Evolutionary conservation across 2,113 vertebrate species (phyloP), one percentile per base, ranked within the genome.

Genomic region (Rhynchopsitta pachyrhyncha): DNA sequence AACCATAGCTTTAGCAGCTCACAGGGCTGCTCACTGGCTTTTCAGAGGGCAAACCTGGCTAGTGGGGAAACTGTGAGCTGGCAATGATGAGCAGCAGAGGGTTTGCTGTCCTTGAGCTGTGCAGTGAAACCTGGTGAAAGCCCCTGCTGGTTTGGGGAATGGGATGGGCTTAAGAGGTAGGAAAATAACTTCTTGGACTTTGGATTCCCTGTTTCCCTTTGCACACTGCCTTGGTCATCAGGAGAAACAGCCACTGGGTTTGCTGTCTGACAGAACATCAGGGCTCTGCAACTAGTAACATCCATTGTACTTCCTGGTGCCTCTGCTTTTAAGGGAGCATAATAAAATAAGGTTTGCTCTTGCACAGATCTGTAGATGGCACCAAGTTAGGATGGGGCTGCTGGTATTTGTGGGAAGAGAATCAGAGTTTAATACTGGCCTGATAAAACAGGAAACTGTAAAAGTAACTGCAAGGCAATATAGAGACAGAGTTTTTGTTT

Each of bases 211-310:
- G 49, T 28, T 59, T 15, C 10, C 55, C 37, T 67, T n/a, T 13
- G 28, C 19, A 3, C 0, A 3, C 5, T 13, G 52, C 49, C 13
- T 10, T 11, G 7, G 49, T 1, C 8, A 19, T n/a, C 44, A n/a
- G 28, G 35, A 78, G 69, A n/a, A 84, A 31, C 31, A 73, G 53
- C 5, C 23, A 2, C 33, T 6, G 44, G 31, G 27, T 33, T 78
- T 83, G 22, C 8, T 3, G 11, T 6, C 20, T 16, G 7, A n/a
- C 44, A 69, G 39, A 17, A 18, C 57, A 42, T 33, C 1, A 6
- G 47, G 24, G 39, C 42, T 46, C 24, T 59, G 11, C 19, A 27
- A 14, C 31, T 19, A 15, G 41, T 7, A 49, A 6, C 9, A 17
- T 23, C 74, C 14, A 5, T 15, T 20, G 23, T 13, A 2, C 31